These are phyloP conservation scores for Eurypyga helias DNA, from an alignment of 2,113 vertebrate genomes.

Conservation along the genomic window DNA sequence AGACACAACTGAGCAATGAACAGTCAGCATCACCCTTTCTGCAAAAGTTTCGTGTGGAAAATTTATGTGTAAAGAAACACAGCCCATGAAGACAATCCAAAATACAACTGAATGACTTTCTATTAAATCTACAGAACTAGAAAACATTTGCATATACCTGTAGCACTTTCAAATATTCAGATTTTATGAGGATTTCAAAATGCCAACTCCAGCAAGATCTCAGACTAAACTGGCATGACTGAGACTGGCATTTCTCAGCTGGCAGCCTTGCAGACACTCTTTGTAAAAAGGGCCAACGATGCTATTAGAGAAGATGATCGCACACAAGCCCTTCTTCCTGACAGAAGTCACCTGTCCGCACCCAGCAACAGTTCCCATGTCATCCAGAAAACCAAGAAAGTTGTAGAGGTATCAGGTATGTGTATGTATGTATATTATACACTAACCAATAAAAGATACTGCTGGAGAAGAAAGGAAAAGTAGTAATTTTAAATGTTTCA, in stretches of 20 bases:
- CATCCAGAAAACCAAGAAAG: background rate
- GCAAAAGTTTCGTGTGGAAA: background rate
- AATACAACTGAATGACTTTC: background rate
- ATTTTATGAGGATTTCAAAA: background rate
- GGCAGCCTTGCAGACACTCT: background rate
- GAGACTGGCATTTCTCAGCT: background rate
- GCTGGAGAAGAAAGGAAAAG: background rate
- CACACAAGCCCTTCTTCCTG: background rate
- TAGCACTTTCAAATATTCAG: background rate
- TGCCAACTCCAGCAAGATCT: background rate
- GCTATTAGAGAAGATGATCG: background rate
- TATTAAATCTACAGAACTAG: background rate
- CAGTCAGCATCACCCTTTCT: background rate
- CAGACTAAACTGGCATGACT: background rate
- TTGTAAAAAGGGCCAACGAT: background rate
- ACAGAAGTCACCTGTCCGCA: background rate
- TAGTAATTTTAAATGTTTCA: background rate
- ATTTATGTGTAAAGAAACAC: background rate
- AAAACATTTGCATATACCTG: background rate
- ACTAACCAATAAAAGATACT: background rate
- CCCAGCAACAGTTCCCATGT: background rate
- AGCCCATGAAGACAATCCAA: background rate
- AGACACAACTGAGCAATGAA: background rate
- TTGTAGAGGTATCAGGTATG: background rate
- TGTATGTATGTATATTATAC: background rate